Percentiles rank a stretch among this genome's conserved stretches.
These are phyloP conservation scores for Notarius quadriscutis DNA, from an alignment of 2,113 vertebrate species.

Conservation along the genomic window DNA sequence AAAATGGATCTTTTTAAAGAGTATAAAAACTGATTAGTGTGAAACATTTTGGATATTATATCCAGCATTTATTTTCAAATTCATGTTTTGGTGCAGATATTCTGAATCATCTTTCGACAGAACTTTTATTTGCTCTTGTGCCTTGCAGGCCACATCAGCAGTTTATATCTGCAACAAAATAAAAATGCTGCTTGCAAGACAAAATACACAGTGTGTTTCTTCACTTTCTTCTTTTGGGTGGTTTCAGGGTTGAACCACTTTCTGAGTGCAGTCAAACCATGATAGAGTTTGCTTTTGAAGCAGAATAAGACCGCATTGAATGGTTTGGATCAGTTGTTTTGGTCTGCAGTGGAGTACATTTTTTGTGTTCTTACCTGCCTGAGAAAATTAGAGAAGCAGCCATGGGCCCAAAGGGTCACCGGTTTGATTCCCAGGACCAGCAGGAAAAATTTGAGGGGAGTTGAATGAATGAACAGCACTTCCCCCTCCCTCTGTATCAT, in stretches of 20 bases:
- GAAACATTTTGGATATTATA: background rate
- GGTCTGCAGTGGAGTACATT: background rate
- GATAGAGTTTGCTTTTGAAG: background rate
- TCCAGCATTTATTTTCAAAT: background rate
- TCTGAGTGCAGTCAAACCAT: background rate
- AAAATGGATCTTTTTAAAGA: background rate
- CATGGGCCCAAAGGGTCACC: too few relatives aligned
- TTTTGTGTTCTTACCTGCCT: background rate
- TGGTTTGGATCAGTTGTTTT: background rate
- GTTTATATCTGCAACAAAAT: background rate
- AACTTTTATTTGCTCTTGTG: background rate
- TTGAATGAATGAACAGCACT: too few relatives aligned
- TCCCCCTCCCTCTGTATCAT: too few relatives aligned
- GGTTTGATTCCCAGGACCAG: too few relatives aligned
- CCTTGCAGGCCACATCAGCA: background rate
- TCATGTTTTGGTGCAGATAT: background rate
- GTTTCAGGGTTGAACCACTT: background rate
- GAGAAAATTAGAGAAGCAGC: background rate
- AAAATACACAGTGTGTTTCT: background rate
- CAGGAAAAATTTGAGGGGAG: too few relatives aligned
- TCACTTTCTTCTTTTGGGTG: background rate
- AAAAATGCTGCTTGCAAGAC: background rate
- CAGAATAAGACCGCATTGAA: background rate
- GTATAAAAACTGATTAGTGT: background rate
- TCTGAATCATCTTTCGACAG: background rate